phyloP scores from a whole-genome alignment of 1,140 invertebrate genomes.

The Tetramorium alpestre region DNA sequence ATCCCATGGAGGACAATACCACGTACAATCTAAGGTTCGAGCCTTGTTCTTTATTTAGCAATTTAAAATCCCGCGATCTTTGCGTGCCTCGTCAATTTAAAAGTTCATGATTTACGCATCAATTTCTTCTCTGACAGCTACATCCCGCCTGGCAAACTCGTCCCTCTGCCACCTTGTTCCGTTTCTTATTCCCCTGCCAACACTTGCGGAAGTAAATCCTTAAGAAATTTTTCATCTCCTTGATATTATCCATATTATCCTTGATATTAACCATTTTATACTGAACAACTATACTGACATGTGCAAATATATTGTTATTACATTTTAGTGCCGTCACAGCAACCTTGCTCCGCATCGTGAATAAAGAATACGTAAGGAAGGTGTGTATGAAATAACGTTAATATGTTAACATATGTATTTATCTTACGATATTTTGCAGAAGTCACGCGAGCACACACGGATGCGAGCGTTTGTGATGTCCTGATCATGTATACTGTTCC shows the following conservation, averaged over 20 bases:
- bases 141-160: slow-evolving; percentile 74
- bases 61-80: background rate
- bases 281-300: background rate
- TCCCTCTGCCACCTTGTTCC: slow-evolving; percentile 63
- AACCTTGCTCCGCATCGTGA: slow-evolving; percentile 40
- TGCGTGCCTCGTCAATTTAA: background rate
- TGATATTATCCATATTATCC: background rate
- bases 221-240: slow-evolving; percentile 3
- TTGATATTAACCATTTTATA: background rate
- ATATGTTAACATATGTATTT: slow-evolving; percentile 14
- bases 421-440: background rate
- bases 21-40: slow-evolving; percentile 80
- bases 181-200: slow-evolving; percentile 44
- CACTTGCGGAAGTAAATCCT: slow-evolving; percentile 57
- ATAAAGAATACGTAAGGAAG: slow-evolving; percentile 4
- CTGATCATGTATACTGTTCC: slow-evolving; percentile 4
- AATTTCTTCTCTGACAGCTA: slow-evolving; percentile 65
- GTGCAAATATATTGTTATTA: background rate
- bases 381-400: background rate
- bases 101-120: background rate
- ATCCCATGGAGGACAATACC: slow-evolving; percentile 79
- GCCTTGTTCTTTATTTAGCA: background rate
- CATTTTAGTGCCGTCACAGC: slow-evolving; percentile 45
- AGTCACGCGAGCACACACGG: background rate
- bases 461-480: background rate